Conservation (phyloP, 1,140 invertebrate genomes). For the Batillaria attramentaria region DNA sequence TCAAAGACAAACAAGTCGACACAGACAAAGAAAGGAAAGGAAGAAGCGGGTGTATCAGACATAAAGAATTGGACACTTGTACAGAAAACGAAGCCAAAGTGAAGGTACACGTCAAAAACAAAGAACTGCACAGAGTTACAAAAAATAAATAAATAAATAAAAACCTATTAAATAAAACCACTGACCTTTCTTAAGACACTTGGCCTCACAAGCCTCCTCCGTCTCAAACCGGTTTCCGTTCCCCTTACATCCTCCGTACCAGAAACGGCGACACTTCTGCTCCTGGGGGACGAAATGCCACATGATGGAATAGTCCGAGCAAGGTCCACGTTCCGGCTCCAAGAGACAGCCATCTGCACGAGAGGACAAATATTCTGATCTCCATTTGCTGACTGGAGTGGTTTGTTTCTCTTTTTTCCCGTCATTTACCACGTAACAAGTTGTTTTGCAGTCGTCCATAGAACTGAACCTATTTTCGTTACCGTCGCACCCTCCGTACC, state of each 20-base stretch:
- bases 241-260: conserved; percentile 91
- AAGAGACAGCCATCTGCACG: conserved; percentile 79
- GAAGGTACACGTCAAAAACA: background rate
- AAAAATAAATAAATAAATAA: conserved; percentile 15
- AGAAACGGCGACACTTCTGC: conserved; percentile 90
- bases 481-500: conserved; percentile 92
- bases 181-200: conserved; percentile 39
- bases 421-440: conserved; percentile 32
- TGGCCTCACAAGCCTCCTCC: conserved; percentile 83
- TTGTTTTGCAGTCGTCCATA: conserved; percentile 85
- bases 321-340: conserved; percentile 84
- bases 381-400: background rate
- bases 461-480: conserved; percentile 84
- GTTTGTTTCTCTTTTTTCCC: background rate
- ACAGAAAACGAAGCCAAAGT: background rate
- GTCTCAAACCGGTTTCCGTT: conserved; percentile 85
- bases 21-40: background rate
- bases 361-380: background rate
- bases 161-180: background rate
- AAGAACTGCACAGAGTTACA: conserved; percentile 11
- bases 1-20: background rate
- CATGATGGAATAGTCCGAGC: conserved; percentile 80
- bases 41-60: too few relatives aligned
- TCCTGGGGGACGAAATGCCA: conserved; percentile 86
- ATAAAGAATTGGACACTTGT: too few relatives aligned